These are phyloP conservation scores for Rhinichthys klamathensis DNA, from an alignment of 2,113 vertebrate genomes.

Conservation along the genomic window DNA sequence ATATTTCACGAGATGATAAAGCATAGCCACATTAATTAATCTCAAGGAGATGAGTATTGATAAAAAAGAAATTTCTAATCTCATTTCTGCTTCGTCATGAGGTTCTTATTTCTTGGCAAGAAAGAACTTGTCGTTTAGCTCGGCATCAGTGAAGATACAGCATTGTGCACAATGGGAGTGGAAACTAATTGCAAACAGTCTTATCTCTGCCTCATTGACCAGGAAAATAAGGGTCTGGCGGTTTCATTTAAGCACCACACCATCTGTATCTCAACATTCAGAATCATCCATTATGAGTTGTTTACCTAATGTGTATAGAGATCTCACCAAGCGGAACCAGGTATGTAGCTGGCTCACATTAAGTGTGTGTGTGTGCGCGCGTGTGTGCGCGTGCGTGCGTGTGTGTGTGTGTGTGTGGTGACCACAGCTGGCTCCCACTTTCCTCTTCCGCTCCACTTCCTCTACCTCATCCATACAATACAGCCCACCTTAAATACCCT, in stretches of 20 bases:
- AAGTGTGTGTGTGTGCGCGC: not conserved
- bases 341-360: constrained; percentile 14
- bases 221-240: not conserved
- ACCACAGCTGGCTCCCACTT: constrained; percentile 47
- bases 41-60: not conserved
- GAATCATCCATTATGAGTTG: not conserved
- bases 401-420: not conserved
- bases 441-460: constrained; percentile 45
- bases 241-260: not conserved
- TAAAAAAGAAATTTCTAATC: not conserved
- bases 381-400: constrained; percentile 1
- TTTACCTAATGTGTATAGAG: constrained; percentile 15
- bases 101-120: not conserved
- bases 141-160: not conserved
- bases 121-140: constrained; percentile 5
- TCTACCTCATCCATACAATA: constrained; percentile 40
- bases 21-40: not conserved
- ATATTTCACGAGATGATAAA: not conserved
- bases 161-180: not conserved
- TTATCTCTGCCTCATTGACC: constrained; percentile 27
- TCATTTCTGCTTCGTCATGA: not conserved
- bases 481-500: constrained; percentile 22
- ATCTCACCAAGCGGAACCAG: constrained; percentile 16
- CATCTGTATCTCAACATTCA: constrained; percentile 16
- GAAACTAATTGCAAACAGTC: constrained; percentile 16